Base-by-base conservation (phyloP, 2,797 vertebrate species). In the Propithecus perrieri region DNA sequence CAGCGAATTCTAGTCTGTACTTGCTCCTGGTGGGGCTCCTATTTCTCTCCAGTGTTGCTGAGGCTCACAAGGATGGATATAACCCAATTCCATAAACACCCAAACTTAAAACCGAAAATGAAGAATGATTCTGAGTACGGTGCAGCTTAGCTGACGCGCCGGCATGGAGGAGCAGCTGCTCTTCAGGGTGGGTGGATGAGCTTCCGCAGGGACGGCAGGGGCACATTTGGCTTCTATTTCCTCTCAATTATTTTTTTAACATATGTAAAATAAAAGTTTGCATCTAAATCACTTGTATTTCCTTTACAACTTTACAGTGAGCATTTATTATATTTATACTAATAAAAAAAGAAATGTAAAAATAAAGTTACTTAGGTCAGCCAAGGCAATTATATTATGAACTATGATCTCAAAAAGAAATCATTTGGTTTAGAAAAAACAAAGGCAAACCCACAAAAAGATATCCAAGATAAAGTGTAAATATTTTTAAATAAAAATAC, bases 281-380 rank as follows among this genome's bases (percentile, higher is more conserved):
- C 12, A 67, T n/a, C 24, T 38, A 38, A 89, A 78, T 75, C 26
- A 30, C 48, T 83, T 79, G 48, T 14, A 28, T 71, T 72, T 81
- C 35, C 35, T 89, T 65, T n/a, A 30, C 38, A 87, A 43, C 46
- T 85, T 41, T 35, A 38, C 41, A 43, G 17, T 17, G 74, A 75
- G 3, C 26, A 43, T 81, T 89, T 61, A 67, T 61, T 79, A 22
- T 85, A 41, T 65, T 61, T 88, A 41, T 59, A 65, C 14, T 50
- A 59, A 53, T 79, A 65, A 65, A 35, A 90, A 55, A 63, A 63
- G 28, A 79, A 59, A 85, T 71, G 33, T 10, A 65, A 86, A 91
- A 61, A 57, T 20, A 92, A 30, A 83, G 14, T 10, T 81, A 28
- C 75, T 89, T 63, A 92, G 80, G 41, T 41, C 69, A 53, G 48